These are phyloP conservation scores for Lineus longissimus DNA, from an alignment of 1,140 invertebrate genomes.

Conservation along the genomic window DNA sequence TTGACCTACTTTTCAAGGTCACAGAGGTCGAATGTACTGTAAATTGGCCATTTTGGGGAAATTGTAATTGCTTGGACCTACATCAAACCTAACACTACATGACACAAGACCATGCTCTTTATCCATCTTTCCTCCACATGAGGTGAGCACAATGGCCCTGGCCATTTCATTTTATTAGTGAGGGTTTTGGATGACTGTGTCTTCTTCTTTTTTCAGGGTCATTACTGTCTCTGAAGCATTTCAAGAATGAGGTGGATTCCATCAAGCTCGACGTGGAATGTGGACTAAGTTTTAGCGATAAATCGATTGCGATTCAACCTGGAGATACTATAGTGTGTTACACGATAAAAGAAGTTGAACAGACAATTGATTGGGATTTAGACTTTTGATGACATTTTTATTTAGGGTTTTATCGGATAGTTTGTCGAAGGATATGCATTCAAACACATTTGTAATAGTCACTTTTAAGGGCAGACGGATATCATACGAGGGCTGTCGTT, in stretches of 20 bases:
- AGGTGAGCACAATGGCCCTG: no score
- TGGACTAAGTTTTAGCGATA: conserved; percentile 72
- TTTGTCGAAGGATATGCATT: not conserved
- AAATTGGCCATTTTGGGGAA: no score
- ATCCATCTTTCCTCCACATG: no score
- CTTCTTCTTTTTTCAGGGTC: conserved; percentile 57
- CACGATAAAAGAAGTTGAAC: conserved; percentile 61
- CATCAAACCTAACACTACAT: no score
- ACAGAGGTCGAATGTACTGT: no score
- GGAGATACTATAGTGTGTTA: conserved; percentile 81
- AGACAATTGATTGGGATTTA: conserved; percentile 76
- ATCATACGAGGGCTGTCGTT: not conserved
- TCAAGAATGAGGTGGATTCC: conserved; percentile 81
- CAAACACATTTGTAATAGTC: not conserved
- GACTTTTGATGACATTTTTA: conserved; percentile 60
- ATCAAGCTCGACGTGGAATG: conserved; percentile 84
- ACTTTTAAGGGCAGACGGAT: not conserved
- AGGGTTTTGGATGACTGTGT: no score
- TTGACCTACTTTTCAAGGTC: no score
- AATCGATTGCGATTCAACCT: conserved; percentile 62
- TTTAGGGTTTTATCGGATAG: not conserved
- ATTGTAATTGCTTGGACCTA: no score
- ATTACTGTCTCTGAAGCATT: conserved; percentile 76
- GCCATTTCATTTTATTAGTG: no score
- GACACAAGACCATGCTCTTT: no score